phyloP scores from a whole-genome alignment of 1,140 invertebrate species.

The Stenopsyche tienmushanensis region DNA sequence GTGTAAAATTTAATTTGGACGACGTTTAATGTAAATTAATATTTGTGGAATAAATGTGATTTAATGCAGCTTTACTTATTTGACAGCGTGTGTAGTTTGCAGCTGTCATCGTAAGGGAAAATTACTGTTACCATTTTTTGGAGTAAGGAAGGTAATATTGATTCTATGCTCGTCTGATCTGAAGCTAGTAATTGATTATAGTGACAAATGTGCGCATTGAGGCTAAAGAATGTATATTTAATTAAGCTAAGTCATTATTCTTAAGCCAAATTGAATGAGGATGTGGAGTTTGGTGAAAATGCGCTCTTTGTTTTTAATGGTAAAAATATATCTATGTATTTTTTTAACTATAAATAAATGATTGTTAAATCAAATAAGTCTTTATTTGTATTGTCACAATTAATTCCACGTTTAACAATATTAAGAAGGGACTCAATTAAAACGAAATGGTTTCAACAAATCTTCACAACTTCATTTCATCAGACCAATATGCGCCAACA shows the following conservation, averaged over 20 bases:
- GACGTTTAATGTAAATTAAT: too few species aligned
- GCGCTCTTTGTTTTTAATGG: background rate
- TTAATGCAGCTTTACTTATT: background rate
- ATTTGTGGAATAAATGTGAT: slow-evolving; percentile 1
- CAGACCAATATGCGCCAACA: too few species aligned
- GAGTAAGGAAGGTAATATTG: too few species aligned
- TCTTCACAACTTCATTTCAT: too few species aligned
- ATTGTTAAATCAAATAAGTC: background rate
- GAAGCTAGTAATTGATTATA: too few species aligned
- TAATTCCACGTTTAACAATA: background rate
- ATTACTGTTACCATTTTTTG: too few species aligned
- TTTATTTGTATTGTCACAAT: background rate
- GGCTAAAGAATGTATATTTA: background rate
- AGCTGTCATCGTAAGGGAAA: background rate
- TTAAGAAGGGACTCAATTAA: too few species aligned
- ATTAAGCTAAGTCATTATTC: slow-evolving; percentile 4
- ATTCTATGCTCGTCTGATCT: too few species aligned
- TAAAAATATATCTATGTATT: slow-evolving; percentile 7
- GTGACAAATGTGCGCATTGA: background rate
- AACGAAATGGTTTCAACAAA: too few species aligned
- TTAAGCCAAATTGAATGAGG: too few species aligned
- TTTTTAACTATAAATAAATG: slow-evolving; percentile 9
- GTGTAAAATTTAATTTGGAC: too few species aligned
- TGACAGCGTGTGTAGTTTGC: background rate
- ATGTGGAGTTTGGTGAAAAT: too few species aligned